Percentiles rank a stretch among this genome's conserved stretches.
phyloP scores from a whole-genome alignment of 2,113 vertebrate species.

The Tauraco erythrolophus region DNA sequence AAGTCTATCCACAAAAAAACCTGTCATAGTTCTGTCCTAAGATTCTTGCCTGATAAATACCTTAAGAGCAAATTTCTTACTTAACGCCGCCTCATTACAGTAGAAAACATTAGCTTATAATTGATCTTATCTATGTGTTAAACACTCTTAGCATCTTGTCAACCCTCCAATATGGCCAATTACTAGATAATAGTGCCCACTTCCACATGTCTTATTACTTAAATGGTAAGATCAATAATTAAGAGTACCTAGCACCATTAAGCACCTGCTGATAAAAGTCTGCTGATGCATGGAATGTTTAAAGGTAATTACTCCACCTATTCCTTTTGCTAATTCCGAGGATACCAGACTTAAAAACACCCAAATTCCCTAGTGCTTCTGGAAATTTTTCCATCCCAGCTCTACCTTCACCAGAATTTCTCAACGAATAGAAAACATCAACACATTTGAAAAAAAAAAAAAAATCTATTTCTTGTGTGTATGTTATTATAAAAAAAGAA shows the following conservation, averaged over 20 bases:
- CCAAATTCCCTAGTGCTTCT: neutral
- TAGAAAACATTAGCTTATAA: constrained; percentile 66
- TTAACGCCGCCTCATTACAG: constrained; percentile 43
- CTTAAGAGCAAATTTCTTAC: constrained; percentile 9
- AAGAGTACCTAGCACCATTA: constrained; percentile 68
- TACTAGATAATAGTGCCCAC: constrained; percentile 73
- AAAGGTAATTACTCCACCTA: neutral
- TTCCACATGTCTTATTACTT: constrained; percentile 71
- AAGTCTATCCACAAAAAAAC: neutral
- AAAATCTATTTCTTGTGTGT: neutral
- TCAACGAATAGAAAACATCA: neutral
- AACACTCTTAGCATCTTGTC: constrained; percentile 73
- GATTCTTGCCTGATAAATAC: constrained; percentile 14
- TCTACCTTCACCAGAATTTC: neutral
- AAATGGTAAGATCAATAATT: constrained; percentile 77
- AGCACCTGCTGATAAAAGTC: constrained; percentile 40
- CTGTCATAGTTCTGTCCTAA: neutral
- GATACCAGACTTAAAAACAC: neutral
- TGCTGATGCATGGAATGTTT: neutral
- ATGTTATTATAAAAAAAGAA: neutral
- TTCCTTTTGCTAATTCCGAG: neutral
- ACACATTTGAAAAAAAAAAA: neutral
- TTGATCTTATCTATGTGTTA: constrained; percentile 74
- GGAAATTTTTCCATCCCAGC: neutral
- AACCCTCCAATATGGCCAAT: constrained; percentile 73